A percentile compares a stretch with the other conserved stretches of the same genome.
Evolutionary conservation across 2,797 vertebrate species (phyloP).

Genomic region (Glossophaga mutica): DNA sequence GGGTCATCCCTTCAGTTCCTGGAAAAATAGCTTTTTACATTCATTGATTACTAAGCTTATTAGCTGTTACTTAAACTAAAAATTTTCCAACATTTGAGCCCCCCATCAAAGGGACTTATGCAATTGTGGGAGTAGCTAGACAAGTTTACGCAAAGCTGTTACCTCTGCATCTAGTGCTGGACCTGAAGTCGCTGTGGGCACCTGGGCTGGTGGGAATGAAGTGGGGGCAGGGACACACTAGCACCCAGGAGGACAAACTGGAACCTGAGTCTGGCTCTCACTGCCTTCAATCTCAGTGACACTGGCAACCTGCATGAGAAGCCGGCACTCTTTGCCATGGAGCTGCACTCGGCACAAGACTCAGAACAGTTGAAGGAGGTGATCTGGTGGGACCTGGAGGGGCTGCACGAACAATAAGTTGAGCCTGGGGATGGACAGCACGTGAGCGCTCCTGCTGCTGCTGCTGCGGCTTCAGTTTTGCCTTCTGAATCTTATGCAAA

Average conservation of each 20-base stretch:
- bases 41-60: no score
- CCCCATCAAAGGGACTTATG: not conserved
- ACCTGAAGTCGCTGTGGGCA: not conserved
- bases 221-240: not conserved
- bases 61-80: no score
- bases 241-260: not conserved
- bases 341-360: not conserved
- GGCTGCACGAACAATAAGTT: no score
- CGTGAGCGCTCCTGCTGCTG: fast-evolving
- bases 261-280: not conserved
- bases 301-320: not conserved
- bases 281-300: not conserved
- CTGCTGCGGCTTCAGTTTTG: no score
- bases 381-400: not conserved
- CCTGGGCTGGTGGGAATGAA: not conserved
- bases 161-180: not conserved
- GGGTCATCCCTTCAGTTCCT: no score
- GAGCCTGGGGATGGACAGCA: not conserved
- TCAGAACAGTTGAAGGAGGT: not conserved
- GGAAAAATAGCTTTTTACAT: no score
- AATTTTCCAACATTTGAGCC: no score
- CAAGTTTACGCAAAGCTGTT: not conserved
- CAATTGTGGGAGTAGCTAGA: not conserved
- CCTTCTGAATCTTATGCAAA: not conserved
- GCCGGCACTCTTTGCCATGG: not conserved